A percentile compares a stretch with the other conserved stretches of the same genome.
Conservation (phyloP, 2,888 invertebrate species). For the Phyllotreta striolata region DNA sequence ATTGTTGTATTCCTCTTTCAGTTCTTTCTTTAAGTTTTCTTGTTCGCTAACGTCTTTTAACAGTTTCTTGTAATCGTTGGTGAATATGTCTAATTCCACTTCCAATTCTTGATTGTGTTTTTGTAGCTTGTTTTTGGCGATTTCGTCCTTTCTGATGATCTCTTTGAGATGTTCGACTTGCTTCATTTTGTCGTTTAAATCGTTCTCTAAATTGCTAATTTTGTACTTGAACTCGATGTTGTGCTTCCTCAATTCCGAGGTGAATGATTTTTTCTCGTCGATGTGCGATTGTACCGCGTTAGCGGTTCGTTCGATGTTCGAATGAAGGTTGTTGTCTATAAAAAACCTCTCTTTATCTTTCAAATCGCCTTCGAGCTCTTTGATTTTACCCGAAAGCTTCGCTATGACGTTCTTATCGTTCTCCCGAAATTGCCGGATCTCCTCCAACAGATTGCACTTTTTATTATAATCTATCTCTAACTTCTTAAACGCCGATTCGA, state of each 20-base stretch:
- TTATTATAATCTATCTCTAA: constrained; percentile 33
- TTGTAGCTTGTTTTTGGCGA: constrained; percentile 35
- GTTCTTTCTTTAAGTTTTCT: constrained; percentile 17
- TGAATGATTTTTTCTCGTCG: constrained; percentile 32
- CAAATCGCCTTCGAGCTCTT: constrained; percentile 27
- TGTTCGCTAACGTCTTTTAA: constrained; percentile 14
- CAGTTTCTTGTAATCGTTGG: constrained; percentile 13
- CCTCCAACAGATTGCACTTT: constrained; percentile 21
- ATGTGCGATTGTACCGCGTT: constrained; percentile 36
- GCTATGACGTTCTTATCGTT: constrained; percentile 19
- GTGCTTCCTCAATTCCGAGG: constrained; percentile 34
- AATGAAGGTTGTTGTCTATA: constrained; percentile 12
- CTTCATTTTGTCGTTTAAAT: constrained; percentile 33
- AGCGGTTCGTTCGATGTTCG: constrained; percentile 34
- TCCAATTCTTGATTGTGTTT: constrained; percentile 29
- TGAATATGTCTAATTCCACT: constrained; percentile 3
- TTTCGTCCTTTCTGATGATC: constrained; percentile 27
- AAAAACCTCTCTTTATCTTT: constrained; percentile 24
- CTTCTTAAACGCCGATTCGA: constrained; percentile 35
- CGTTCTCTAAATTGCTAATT: constrained; percentile 31
- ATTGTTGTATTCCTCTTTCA: constrained; percentile 26
- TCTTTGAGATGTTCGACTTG: constrained; percentile 37
- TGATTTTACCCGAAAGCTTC: constrained; percentile 22
- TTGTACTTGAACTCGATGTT: constrained; percentile 33
- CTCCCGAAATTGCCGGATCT: constrained; percentile 17